Evolutionary conservation across 2,888 invertebrate genomes (phyloP).

Genomic region (Dicranocentrus wangi): DNA sequence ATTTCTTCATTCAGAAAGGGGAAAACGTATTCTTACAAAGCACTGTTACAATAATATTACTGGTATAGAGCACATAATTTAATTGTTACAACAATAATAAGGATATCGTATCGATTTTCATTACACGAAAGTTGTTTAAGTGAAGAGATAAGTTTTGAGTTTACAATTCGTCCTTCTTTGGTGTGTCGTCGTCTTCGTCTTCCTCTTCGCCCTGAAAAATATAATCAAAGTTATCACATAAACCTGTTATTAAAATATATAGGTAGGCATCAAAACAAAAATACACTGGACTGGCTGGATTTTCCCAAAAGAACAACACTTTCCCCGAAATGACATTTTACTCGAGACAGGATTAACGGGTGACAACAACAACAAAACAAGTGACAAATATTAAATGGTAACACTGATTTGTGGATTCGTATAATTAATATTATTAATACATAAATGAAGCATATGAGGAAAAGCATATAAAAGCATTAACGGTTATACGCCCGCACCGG

Average conservation of each 20-base stretch:
- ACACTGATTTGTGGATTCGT: too few species aligned
- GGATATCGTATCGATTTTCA: conserved; percentile 21
- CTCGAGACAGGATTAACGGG: not conserved
- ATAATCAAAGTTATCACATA: conserved; percentile 4
- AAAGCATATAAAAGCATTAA: too few species aligned
- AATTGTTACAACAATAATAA: conserved; percentile 28
- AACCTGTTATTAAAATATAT: not conserved
- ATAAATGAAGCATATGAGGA: too few species aligned
- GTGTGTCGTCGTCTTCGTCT: conserved; percentile 84
- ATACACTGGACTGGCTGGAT: conserved; percentile 47
- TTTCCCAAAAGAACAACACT: conserved; percentile 22
- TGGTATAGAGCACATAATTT: conserved; percentile 19
- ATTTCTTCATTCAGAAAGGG: not conserved
- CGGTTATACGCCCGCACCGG: too few species aligned
- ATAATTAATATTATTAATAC: too few species aligned
- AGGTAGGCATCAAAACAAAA: not conserved
- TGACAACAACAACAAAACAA: conserved; percentile 9
- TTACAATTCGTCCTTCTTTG: conserved; percentile 88
- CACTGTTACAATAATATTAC: not conserved
- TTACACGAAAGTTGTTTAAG: conserved; percentile 6
- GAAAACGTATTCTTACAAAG: conserved; percentile 1
- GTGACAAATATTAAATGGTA: too few species aligned
- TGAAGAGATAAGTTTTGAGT: conserved; percentile 75
- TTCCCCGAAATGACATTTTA: conserved; percentile 7
- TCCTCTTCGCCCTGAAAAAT: conserved; percentile 78